A percentile compares a stretch with the other conserved stretches of the same genome.
Evolutionary conservation across 1,140 invertebrate genomes (phyloP).

Genomic region (Hirudo medicinalis): DNA sequence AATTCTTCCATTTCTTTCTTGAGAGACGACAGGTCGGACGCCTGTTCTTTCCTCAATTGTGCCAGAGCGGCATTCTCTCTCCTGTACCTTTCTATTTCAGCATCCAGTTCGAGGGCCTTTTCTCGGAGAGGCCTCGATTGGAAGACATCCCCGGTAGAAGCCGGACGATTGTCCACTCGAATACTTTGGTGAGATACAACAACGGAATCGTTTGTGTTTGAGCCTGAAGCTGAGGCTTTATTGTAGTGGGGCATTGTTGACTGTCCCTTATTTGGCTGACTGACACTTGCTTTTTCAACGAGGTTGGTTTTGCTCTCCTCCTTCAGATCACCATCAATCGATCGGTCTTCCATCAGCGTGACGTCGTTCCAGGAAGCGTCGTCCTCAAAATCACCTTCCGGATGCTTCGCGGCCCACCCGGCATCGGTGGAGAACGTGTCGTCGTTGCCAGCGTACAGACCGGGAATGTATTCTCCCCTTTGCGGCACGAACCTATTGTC

Average conservation of each 20-base stretch:
- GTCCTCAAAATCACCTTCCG: constrained; percentile 13
- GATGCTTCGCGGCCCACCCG: constrained; percentile 1
- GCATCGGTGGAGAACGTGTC: too few relatives aligned
- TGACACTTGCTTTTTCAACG: too few relatives aligned
- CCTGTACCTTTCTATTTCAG: constrained; percentile 38
- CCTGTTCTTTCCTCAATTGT: constrained; percentile 31
- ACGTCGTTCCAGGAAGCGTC: constrained; percentile 14
- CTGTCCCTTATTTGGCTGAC: too few relatives aligned
- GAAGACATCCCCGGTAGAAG: constrained; percentile 28
- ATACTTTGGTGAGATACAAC: too few relatives aligned
- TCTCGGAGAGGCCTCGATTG: constrained; percentile 37
- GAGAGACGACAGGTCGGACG: constrained; percentile 30
- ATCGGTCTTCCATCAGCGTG: too few relatives aligned
- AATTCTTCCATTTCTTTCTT: constrained; percentile 38
- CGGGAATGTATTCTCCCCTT: too few relatives aligned
- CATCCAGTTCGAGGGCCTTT: constrained; percentile 37
- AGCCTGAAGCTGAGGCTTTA: too few relatives aligned
- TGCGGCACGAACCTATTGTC: background rate
- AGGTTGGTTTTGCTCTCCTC: too few relatives aligned
- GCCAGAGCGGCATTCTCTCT: constrained; percentile 36
- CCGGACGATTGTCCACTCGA: background rate
- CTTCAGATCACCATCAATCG: too few relatives aligned
- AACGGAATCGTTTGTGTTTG: too few relatives aligned
- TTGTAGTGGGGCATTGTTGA: too few relatives aligned
- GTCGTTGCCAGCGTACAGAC: too few relatives aligned